Evolutionary conservation across 2,797 vertebrate genomes (phyloP), one percentile per base, ranked within the genome.

Genomic region (Rhinophrynus dorsalis): DNA sequence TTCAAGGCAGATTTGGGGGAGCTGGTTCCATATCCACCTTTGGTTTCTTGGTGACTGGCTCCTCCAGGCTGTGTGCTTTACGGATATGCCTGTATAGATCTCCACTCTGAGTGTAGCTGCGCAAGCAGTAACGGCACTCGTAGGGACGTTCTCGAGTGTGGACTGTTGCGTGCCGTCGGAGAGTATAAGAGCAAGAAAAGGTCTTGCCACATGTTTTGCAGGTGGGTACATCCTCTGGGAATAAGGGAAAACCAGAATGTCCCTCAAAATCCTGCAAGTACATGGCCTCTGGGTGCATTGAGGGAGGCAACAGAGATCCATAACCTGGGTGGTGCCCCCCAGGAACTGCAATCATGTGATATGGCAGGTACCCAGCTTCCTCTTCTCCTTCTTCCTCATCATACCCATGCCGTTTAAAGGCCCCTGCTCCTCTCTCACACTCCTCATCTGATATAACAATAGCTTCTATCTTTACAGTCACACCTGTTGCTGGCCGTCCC

Each of bases 81-180:
- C 95, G 93, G 75, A 98, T 96, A 75, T 98, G 96, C 38, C 96
- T 88, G 76, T 97, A 98, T 33, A 98, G 85, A 85, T 97, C 96
- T 2, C 96, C 96, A 0, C 95, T 96, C 68, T 98, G 96, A 0
- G 96, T 97, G 85, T 98, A 98, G 82, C 95, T 96, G 40, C 96
- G 90, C 74, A 96, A 93, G 78, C 96, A 98, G 79, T 96, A 97
- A 64, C 94, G 94, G 62, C 96, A 97, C 79, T 96, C 94, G 0
- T 95, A 97, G 0, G 96, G 96, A 0, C 96, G 90, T 61, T 97
- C 95, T 0, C 95, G 89, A 0, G 96, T 98, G 81, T 98, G 96
- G 45, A 98, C 96, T 0, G 96, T 97, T 54, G 96, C 96, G 0
- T 98, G 96, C 11, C 96, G 92, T 64, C 95, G 82, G 2, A 98